Evolutionary conservation across 1,140 invertebrate species (phyloP).

Genomic region (Cyphomyrmex costatus): DNA sequence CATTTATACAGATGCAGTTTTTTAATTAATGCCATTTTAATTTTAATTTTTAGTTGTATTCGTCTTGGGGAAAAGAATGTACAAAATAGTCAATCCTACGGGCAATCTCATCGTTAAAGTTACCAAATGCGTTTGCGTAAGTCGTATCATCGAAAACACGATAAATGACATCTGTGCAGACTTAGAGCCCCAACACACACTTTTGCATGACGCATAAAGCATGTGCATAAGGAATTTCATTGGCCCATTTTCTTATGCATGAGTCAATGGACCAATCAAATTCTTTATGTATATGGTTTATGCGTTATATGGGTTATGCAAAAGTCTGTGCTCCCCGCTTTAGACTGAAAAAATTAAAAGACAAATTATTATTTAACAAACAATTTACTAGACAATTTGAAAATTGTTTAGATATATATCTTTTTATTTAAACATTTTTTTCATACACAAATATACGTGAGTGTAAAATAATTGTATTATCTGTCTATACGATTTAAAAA

Average conservation of each 20-base stretch:
- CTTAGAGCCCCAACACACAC: no score
- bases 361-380: conserved; percentile 1
- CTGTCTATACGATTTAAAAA: no score
- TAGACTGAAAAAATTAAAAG: background rate
- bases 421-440: background rate
- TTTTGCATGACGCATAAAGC: no score
- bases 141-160: conserved; percentile 80
- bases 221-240: no score
- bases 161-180: background rate
- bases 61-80: conserved; percentile 91
- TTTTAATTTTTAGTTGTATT: conserved; percentile 94
- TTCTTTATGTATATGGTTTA: no score
- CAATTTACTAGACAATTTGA: background rate
- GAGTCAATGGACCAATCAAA: no score
- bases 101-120: conserved; percentile 95
- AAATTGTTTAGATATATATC: background rate
- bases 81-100: conserved; percentile 92
- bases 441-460: background rate
- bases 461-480: no score
- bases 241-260: no score
- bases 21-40: conserved; percentile 66
- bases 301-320: no score
- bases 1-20: background rate
- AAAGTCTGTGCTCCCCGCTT: no score
- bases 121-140: conserved; percentile 92